Evolutionary conservation across 2,797 vertebrate species (phyloP), one percentile per base, ranked within the genome.

Genomic region (Hippocampus kuda): DNA sequence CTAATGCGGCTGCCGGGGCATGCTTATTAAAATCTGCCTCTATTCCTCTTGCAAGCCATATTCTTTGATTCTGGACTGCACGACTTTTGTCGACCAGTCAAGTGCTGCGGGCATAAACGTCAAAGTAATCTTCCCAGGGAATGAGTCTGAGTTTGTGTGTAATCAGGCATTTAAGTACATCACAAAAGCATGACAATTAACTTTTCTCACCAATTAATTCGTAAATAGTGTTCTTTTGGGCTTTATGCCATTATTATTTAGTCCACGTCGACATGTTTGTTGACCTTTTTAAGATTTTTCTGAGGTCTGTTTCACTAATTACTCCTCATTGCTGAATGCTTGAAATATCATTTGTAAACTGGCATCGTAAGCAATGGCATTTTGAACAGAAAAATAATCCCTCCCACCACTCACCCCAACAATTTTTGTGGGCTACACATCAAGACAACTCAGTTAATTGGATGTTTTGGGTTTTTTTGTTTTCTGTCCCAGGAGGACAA

Each of bases 1-100:
- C 69, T 86, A 85, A 88, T 84, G 87, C 74, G 77, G 69, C 72
- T 83, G 81, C 79, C 81, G 82, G 68, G 67, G 63, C 44, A n/a
- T 66, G 75, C 72, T 73, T 80, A 73, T 77, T 77, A 69, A 79
- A 84, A 84, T 80, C 75, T 72, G 71, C 67, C 65, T 80, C 70
- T 60, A 64, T 65, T 75, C 46, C 34, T 64, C 54, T 72, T 82
- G 71, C 69, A 71, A 77, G 67, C 41, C 1, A 5, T 61, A 60
- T 75, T 68, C 65, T 75, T 62, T n/a, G 64, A 74, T 65, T 77
- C 71, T 70, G 82, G 80, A 77, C 68, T 70, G 74, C 77, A 76
- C 61, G 48, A 73, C 30, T 73, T 62, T 67, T 57, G 15, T 41
- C 57, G 78, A 60, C 71, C 73, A 73, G 68, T 67, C 75, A 71